These are phyloP conservation scores for Hyphantria cunea DNA, from an alignment of 1,140 invertebrate species.

Conservation along the genomic window DNA sequence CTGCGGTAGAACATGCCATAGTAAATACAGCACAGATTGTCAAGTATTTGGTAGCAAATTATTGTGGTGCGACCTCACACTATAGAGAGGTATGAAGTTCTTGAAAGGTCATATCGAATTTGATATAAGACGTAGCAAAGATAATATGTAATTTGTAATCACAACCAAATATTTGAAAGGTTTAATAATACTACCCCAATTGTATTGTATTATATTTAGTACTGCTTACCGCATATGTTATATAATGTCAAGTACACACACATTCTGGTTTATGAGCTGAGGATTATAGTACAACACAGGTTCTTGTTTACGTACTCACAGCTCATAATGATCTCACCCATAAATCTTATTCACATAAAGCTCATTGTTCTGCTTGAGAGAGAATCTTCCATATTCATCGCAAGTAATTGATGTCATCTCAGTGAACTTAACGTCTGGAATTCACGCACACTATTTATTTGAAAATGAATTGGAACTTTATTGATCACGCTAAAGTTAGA, in stretches of 20 bases:
- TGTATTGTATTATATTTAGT: no score
- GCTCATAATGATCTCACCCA: neutral
- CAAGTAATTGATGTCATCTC: neutral
- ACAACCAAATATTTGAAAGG: no score
- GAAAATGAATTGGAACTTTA: neutral
- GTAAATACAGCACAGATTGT: no score
- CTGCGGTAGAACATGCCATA: no score
- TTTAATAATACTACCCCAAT: no score
- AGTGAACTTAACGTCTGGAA: neutral
- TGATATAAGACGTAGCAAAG: no score
- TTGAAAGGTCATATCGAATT: no score
- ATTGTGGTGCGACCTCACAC: no score
- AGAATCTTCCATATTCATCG: neutral
- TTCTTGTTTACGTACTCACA: neutral
- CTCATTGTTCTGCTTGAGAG: neutral
- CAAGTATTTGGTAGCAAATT: no score
- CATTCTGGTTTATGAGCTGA: neutral
- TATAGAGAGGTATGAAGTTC: no score
- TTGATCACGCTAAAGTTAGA: neutral
- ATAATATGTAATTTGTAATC: no score
- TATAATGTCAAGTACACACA: neutral
- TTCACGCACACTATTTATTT: neutral
- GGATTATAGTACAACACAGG: neutral
- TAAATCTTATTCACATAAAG: neutral
- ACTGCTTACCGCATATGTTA: no score